A percentile compares a stretch with the other conserved stretches of the same genome.
These are phyloP conservation scores for Hydrotaea diabolus DNA, from an alignment of 2,888 invertebrate genomes.

Conservation along the genomic window DNA sequence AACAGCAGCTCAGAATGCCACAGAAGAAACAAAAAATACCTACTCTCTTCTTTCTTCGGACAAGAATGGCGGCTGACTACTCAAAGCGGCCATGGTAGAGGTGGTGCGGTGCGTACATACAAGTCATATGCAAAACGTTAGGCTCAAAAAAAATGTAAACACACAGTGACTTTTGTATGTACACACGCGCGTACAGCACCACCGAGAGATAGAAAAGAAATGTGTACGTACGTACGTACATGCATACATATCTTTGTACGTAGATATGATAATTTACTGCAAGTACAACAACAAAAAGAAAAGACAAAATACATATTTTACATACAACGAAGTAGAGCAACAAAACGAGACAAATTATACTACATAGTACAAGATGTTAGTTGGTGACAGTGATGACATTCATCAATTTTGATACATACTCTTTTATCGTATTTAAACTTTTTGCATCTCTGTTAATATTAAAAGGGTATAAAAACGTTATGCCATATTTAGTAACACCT, in stretches of 20 bases:
- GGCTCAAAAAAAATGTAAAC: slow-evolving; percentile 27
- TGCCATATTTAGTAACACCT: too few relatives aligned
- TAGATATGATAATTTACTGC: slow-evolving; percentile 30
- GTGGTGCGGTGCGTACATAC: neutral
- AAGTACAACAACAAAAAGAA: neutral
- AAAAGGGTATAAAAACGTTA: too few relatives aligned
- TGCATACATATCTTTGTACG: neutral
- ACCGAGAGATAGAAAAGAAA: neutral
- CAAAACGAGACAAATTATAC: neutral
- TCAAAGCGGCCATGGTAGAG: neutral
- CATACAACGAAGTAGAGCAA: neutral
- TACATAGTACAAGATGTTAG: neutral
- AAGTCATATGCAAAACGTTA: slow-evolving; percentile 12
- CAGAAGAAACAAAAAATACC: slow-evolving; percentile 27
- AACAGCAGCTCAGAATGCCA: slow-evolving; percentile 75
- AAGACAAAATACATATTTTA: neutral
- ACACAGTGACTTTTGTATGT: neutral
- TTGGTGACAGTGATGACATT: too few relatives aligned
- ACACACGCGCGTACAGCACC: neutral
- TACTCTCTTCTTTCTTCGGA: neutral
- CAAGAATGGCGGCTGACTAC: slow-evolving; percentile 50
- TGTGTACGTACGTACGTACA: neutral
- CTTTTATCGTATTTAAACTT: too few relatives aligned
- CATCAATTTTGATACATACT: too few relatives aligned
- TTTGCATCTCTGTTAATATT: too few relatives aligned